Evolutionary conservation across 2,888 invertebrate genomes (phyloP), one percentile per base, ranked within the genome.

Genomic region (Chloroclystis v-ata): DNA sequence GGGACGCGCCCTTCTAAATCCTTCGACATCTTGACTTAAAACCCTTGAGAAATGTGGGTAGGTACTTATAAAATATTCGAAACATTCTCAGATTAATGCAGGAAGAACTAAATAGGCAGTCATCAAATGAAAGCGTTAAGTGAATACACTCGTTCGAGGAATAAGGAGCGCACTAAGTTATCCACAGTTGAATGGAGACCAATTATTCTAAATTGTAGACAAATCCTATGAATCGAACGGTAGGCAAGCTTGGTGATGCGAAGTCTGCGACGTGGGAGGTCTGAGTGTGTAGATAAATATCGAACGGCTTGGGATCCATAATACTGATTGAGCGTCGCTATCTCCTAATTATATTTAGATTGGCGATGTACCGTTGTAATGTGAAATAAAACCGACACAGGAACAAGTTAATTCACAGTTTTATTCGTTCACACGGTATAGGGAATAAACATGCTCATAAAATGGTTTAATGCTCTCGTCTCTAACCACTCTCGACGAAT

Each of bases 211-310:
- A 72, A 73, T 67, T 61, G 61, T 60, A 57, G 38, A 59, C 58
- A 37, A 63, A 56, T 32, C 49, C 54, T 52, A 58, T 59, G 11
- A 54, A 48, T 48, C 45, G 56, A 40, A 39, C 43, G 50, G 53
- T 51, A 54, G 43, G 57, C 43, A 51, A 57, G 54, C 10, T 57
- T 56, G 52, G 56, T 56, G 54, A 55, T 51, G 52, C 51, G 37
- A 41, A 52, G 53, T 40, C 40, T 48, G 16, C 7, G 57, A 64
- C 69, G 74, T 76, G 78, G 78, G 78, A 69, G 77, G 77, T 78
- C 77, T 43, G 2, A 42, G 40, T 40, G 40, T 32, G 44, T 43
- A 53, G 51, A 56, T 54, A 53, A 54, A 59, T 56, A 56, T 59
- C 52, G 52, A 47, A 49, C 52, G 46, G 40, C 42, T 50, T 51